Evolutionary conservation across 2,888 invertebrate genomes (phyloP).

Genomic region (Escarpia spicata): DNA sequence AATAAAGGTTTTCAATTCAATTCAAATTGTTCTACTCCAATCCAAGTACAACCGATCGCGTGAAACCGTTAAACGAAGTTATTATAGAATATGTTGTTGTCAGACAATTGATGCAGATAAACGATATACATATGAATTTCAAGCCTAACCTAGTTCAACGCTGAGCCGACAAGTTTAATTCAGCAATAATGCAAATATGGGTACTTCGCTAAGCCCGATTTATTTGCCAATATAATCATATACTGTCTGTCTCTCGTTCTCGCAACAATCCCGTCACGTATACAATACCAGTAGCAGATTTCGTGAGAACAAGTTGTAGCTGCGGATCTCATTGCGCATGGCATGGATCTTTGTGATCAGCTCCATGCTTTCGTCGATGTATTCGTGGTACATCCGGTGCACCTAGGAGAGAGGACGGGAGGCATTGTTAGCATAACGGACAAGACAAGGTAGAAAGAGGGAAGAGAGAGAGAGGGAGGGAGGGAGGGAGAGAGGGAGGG

Average conservation of each 20-base stretch:
- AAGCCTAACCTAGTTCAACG: neutral
- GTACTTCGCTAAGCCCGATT: neutral
- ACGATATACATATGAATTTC: too few relatives aligned
- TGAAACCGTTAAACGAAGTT: too few relatives aligned
- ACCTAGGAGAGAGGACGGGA: neutral
- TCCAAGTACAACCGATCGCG: too few relatives aligned
- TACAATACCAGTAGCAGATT: neutral
- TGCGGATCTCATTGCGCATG: neutral
- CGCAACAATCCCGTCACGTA: neutral
- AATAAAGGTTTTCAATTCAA: too few relatives aligned
- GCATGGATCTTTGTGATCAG: neutral
- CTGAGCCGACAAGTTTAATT: neutral
- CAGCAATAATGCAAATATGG: neutral
- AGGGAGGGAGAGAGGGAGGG: too few relatives aligned
- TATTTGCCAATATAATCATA: neutral
- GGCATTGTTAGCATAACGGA: too few relatives aligned
- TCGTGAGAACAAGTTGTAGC: neutral
- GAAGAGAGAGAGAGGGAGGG: neutral
- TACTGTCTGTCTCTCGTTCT: neutral
- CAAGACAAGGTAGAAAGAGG: neutral
- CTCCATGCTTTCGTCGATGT: neutral
- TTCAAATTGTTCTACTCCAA: too few relatives aligned
- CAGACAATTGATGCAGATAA: too few relatives aligned
- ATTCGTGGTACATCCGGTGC: neutral
- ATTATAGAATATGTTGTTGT: too few relatives aligned